phyloP scores from a whole-genome alignment of 2,113 vertebrate genomes.

The Plecturocebus donacophilus region DNA sequence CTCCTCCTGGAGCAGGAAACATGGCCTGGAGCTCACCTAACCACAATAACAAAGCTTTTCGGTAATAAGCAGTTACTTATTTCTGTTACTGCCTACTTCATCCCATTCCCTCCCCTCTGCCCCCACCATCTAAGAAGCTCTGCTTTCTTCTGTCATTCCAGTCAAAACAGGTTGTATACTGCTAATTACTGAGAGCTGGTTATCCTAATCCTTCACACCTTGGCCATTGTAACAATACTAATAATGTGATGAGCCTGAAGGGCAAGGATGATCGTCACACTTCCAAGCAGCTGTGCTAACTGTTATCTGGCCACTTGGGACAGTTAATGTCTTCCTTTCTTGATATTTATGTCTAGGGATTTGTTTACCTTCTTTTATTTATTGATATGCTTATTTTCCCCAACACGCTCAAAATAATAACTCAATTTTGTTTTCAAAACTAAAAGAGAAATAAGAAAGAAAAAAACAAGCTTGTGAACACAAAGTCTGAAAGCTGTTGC shows the following conservation, averaged over 20 bases:
- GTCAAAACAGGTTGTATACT: neutral
- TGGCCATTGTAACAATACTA: slow-evolving; percentile 66
- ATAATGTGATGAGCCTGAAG: slow-evolving; percentile 69
- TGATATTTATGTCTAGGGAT: slow-evolving; percentile 9
- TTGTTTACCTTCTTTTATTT: slow-evolving; percentile 28
- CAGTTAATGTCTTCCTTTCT: slow-evolving; percentile 49
- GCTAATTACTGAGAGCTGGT: neutral
- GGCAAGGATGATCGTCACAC: slow-evolving; percentile 56
- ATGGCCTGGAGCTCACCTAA: neutral
- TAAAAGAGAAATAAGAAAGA: slow-evolving; percentile 28
- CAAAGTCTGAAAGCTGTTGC: slow-evolving; percentile 49
- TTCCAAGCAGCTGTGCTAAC: slow-evolving; percentile 78
- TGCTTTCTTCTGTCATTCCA: neutral
- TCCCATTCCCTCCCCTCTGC: neutral
- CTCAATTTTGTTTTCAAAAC: neutral
- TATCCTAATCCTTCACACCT: slow-evolving; percentile 58
- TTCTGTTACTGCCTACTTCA: neutral
- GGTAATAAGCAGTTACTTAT: neutral
- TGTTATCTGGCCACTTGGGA: slow-evolving; percentile 50
- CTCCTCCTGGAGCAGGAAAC: neutral
- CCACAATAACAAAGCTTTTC: neutral
- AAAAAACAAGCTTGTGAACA: neutral
- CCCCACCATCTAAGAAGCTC: neutral
- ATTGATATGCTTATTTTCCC: neutral
- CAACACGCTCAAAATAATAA: neutral